Conservation (phyloP, 2,113 vertebrate genomes). For the Caranx ignobilis region DNA sequence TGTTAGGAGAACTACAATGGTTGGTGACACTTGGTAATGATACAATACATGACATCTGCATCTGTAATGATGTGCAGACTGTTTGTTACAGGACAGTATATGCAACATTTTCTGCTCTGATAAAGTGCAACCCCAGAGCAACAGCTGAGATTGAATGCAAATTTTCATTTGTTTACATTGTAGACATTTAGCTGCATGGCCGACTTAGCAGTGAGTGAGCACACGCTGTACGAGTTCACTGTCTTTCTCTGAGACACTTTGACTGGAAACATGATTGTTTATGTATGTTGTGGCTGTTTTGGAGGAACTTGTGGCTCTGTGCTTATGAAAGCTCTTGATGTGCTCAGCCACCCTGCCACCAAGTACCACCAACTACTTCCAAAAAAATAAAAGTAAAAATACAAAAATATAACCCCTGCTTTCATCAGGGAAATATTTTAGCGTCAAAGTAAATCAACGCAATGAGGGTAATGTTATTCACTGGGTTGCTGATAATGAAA, state of each 20-base stretch:
- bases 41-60: slow-evolving; percentile 26
- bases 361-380: background rate
- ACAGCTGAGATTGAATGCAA: slow-evolving; percentile 2
- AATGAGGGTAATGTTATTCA: slow-evolving; percentile 21
- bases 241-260: slow-evolving; percentile 5
- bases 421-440: slow-evolving; percentile 1
- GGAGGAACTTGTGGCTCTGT: slow-evolving; percentile 1
- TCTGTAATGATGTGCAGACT: background rate
- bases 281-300: slow-evolving; percentile 23
- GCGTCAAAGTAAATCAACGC: slow-evolving; percentile 10
- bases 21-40: slow-evolving; percentile 2
- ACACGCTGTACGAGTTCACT: background rate
- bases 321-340: background rate
- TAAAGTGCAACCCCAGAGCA: background rate
- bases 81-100: background rate
- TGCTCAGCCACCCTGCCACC: background rate
- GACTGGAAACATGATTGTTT: background rate
- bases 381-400: background rate
- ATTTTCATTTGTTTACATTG: background rate
- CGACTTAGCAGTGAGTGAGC: background rate
- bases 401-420: background rate
- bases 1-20: background rate
- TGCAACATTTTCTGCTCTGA: background rate
- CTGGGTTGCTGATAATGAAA: slow-evolving; percentile 27
- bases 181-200: background rate